Base-by-base conservation (phyloP, 2,113 vertebrate genomes). In the Hypanus sabinus region DNA sequence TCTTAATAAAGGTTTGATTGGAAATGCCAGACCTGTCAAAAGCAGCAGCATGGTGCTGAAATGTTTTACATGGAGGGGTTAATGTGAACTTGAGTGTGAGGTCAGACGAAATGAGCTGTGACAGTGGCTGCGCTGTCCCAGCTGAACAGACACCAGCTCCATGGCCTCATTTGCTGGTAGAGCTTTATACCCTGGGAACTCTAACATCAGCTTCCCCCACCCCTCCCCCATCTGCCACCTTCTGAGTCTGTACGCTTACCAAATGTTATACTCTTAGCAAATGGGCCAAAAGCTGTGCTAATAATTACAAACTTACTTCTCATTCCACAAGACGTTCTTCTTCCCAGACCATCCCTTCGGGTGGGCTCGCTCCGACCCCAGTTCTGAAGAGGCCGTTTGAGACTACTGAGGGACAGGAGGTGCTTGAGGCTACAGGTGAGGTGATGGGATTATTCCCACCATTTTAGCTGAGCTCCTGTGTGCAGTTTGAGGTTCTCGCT, bases 261-360 rank as follows among this genome's bases (percentile, higher is more conserved):
- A 94, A 94, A 94, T 94, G 85, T 75, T 62, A 71, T 62, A 60
- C 94, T 90, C 88, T 94, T 90, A 81, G 85, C 88, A 75, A 92
- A 30, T 27, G 33, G 65, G 57, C 93, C 30, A 76, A 94, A 76
- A 92, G 94, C 94, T 94, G 94, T 30, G 90, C 62, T 94, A 71
- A 33, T 92, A 94, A 94, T 36, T 73, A 94, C 60, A 94, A 70
- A 46, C 93, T 73, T 90, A 1, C 81, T 92, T 94, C 94, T 80
- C 77, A 93, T 75, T 36, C 36, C 75, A 27, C 55, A 6, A 24
- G 9, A 65, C 62, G 0, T 65, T 65, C 62, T 65, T 9, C 71
- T 73, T 73, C 71, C 14, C 8, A 0, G 20, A 24, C 71, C 5
- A 20, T 24, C 71, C 20, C 18, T 73, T 20, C 3, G 4, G 71